Conservation (phyloP, 2,113 vertebrate species). For the Neolamprologus sp. region DNA sequence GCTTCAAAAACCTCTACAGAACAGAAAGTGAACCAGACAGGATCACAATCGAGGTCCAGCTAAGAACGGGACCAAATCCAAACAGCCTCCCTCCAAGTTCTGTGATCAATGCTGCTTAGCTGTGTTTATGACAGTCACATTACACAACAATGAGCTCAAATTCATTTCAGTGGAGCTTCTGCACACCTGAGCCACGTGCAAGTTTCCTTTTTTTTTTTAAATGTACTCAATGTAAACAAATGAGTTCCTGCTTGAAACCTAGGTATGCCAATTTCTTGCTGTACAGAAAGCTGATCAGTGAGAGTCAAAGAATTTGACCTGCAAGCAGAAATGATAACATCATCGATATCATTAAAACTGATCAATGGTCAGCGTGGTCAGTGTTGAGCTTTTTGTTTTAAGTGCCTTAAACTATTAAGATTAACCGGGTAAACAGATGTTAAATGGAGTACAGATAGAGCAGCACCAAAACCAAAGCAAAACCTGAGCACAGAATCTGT, state of each 20-base stretch:
- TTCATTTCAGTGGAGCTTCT: not conserved
- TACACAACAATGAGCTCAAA: not conserved
- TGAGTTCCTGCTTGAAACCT: not conserved
- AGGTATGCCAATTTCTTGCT: not conserved
- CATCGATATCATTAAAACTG: not conserved
- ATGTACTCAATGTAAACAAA: not conserved
- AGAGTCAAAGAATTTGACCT: not conserved
- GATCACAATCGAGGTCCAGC: not conserved
- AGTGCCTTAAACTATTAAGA: not conserved
- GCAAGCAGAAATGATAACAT: not conserved
- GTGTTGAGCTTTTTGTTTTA: not conserved
- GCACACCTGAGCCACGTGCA: not conserved
- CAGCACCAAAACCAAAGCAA: not conserved
- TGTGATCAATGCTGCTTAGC: not conserved
- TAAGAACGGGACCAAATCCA: not conserved
- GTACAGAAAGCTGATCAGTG: not conserved
- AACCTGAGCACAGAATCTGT: not conserved
- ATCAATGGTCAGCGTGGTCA: not conserved
- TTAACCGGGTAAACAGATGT: not conserved
- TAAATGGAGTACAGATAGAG: not conserved
- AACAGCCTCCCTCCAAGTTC: not conserved
- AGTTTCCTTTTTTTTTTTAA: not conserved
- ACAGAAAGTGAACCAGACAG: not conserved
- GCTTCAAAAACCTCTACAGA: not conserved
- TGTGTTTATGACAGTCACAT: not conserved